Conservation (phyloP, 1,140 invertebrate species). For the Drosophila guanche region DNA sequence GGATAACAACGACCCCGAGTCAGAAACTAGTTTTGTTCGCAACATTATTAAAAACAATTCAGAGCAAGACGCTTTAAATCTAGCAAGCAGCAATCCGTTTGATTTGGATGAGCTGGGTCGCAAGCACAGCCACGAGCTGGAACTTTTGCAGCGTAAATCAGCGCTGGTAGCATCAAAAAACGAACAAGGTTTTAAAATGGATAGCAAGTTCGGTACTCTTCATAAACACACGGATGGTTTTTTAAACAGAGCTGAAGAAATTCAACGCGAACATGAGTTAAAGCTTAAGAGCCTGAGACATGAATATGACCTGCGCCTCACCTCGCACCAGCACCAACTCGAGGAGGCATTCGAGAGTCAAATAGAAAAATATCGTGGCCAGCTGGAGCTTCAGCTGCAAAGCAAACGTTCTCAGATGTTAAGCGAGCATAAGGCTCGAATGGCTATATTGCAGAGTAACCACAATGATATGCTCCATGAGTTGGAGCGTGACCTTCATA, state of each 20-base stretch:
- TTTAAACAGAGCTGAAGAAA: constrained; percentile 45
- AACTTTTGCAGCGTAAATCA: constrained; percentile 72
- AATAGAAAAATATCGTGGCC: constrained; percentile 61
- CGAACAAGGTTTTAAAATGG: constrained; percentile 54
- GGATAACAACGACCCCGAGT: constrained; percentile 84
- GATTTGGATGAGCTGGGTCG: constrained; percentile 66
- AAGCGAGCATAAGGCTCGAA: constrained; percentile 84
- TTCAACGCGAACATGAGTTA: constrained; percentile 82
- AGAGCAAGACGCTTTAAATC: constrained; percentile 58
- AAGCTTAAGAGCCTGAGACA: constrained; percentile 84
- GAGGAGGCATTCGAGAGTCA: constrained; percentile 84
- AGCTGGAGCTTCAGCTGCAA: constrained; percentile 84
- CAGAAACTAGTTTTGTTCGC: constrained; percentile 84
- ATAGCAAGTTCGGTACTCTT: constrained; percentile 61
- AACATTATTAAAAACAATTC: constrained; percentile 78
- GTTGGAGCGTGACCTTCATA: constrained; percentile 86
- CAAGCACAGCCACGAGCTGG: constrained; percentile 78
- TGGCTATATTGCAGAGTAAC: constrained; percentile 84
- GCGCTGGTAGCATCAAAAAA: constrained; percentile 38
- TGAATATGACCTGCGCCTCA: constrained; percentile 85
- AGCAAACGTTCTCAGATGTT: constrained; percentile 83
- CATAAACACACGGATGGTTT: constrained; percentile 48
- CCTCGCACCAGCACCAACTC: constrained; percentile 84
- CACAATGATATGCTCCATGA: constrained; percentile 85
- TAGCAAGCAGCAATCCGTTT: constrained; percentile 49